Evolutionary conservation across 2,888 invertebrate genomes (phyloP), one percentile per base, ranked within the genome.

Genomic region (Rotaria socialis): DNA sequence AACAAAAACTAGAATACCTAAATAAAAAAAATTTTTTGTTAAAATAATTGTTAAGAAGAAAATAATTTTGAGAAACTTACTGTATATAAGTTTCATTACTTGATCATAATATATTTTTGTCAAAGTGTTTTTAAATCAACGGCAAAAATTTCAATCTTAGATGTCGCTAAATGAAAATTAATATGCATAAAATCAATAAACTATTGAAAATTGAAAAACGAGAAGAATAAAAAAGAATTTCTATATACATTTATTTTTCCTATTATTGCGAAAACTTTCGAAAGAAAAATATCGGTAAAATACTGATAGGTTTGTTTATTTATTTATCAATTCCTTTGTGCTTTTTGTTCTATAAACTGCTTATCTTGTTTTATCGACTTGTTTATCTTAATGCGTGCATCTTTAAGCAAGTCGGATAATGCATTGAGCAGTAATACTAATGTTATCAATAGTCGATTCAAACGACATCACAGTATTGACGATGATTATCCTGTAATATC

Each of bases 351-450:
- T 35, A 67, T 67, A 27, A 67, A 35, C 27, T 27, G 35, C 35
- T 27, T 67, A n/a, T 67, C 67, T 67, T 35, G 7, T 35, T 35
- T 27, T 27, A 67, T 67, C 35, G 67, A 35, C 67, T 67, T 67
- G 67, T 80, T 80, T 80, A 43, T 43, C n/a, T 80, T 80, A 19
- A 80, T 80, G 75, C 41, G 75, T 47, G 47, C 75, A 43, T 80
- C 47, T 22, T 43, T 80, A 47, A 47, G 41, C 75, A 80, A 80
- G 47, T 43, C 75, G 3, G 75, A 80, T 47, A 80, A 47, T 80
- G 75, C 41, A 80, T 80, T 80, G 24, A 80, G 75, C 47, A 43
- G 67, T 67, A n/a, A 27, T 35, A 67, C 67, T 14, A 67, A 35
- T 67, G 67, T 67, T 67, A 14, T 67, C 35, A 67, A 22, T 24